phyloP scores from a whole-genome alignment of 2,888 invertebrate species.

The Chloroclysta siterata region DNA sequence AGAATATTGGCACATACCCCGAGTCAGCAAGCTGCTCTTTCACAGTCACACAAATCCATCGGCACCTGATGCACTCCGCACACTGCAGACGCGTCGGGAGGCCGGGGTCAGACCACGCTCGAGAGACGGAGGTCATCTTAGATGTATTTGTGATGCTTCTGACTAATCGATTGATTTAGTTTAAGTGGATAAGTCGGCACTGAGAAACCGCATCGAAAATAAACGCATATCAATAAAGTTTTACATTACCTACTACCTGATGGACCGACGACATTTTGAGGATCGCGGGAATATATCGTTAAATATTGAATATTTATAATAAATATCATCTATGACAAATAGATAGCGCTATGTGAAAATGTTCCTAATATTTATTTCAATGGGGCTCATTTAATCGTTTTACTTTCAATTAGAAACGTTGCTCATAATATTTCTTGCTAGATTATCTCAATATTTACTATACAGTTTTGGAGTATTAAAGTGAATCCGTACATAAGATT shows the following conservation, averaged over 20 bases:
- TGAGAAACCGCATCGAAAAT: background rate
- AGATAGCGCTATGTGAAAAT: no score
- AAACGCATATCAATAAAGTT: background rate
- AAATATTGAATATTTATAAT: no score
- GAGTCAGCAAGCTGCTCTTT: background rate
- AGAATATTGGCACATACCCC: conserved; percentile 2
- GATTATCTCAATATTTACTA: no score
- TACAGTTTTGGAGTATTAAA: no score
- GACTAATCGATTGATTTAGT: conserved; percentile 24
- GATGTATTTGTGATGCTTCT: conserved; percentile 5
- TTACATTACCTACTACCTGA: background rate
- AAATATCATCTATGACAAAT: no score
- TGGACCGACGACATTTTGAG: no score
- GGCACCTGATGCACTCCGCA: conserved; percentile 7
- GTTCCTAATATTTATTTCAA: no score
- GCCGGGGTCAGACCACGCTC: conserved; percentile 4
- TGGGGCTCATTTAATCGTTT: no score
- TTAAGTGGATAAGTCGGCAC: background rate
- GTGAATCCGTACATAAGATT: no score
- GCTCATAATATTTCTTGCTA: no score
- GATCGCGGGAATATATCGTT: no score
- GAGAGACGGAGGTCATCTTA: background rate
- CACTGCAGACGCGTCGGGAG: background rate
- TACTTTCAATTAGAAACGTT: no score
- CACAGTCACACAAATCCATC: conserved; percentile 22